Evolutionary conservation across 2,797 vertebrate species (phyloP), one percentile per base, ranked within the genome.

Genomic region (Propithecus perrieri): DNA sequence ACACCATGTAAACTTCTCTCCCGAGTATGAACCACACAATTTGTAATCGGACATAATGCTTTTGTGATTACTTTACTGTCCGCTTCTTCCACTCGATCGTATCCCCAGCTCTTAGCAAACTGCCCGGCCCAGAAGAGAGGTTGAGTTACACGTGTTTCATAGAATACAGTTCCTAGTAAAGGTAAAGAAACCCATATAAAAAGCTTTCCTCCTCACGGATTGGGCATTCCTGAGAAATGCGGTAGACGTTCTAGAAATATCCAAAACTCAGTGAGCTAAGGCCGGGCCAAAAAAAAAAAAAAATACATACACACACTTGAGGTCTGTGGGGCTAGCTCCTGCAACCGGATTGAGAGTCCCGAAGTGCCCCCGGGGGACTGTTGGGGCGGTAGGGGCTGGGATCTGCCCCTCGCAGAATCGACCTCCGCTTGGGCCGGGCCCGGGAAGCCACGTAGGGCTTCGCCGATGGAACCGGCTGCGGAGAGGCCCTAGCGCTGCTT

Each of bases 161-260:
- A 20, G 22, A 89, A 61, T 35, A 90, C n/a, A 83, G n/a, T 63
- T 8, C 89, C 72, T 74, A 85, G 41, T 43, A 65, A 88, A 79
- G 81, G 43, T 79, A 79, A 88, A 87, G 4, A 81, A 88, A 87
- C 14, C 7, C 33, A 86, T 57, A 48, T 8, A 50, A 76, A 78
- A 89, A 48, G 14, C 43, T 17, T 80, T 92, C 22, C 67, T 81
- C 38, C 65, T 83, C 61, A 59, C 7, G n/a, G 18, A 41, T 38
- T 11, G 18, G 18, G 35, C 48, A 93, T 61, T 94, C 86, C 84
- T 94, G 87, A 75, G 74, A 93, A 97, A 93, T 12, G 61, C 35
- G 11, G 65, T 35, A 28, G 46, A 86, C n/a, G 67, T 83, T 90
- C 53, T 88, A 95, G 59, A 92, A 94, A 85, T 46, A 33, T 38